Evolutionary conservation across 2,113 vertebrate genomes (phyloP).

Genomic region (Cariama cristata): DNA sequence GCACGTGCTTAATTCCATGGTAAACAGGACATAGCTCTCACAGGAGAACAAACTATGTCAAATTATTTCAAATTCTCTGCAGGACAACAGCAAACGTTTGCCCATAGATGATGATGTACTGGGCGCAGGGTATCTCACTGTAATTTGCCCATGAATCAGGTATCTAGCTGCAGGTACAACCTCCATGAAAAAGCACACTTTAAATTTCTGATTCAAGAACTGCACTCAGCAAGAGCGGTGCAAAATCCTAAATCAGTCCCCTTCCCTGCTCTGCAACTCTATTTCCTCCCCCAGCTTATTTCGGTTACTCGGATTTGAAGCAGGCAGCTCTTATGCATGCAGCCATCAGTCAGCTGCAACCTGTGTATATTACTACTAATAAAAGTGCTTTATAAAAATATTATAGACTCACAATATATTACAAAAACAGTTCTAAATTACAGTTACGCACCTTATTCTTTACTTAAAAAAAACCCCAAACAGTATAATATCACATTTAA

Average conservation of each 20-base stretch:
- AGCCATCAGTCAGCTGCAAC: neutral
- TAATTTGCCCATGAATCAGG: neutral
- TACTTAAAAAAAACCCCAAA: neutral
- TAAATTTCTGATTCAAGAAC: neutral
- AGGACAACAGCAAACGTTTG: neutral
- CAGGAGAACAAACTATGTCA: neutral
- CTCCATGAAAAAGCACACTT: neutral
- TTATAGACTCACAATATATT: neutral
- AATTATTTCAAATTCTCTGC: neutral
- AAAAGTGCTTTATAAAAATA: neutral
- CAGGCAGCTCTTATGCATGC: neutral
- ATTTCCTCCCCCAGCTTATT: neutral
- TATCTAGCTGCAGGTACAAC: neutral
- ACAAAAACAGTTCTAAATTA: neutral
- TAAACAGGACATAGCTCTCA: neutral
- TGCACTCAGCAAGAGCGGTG: neutral
- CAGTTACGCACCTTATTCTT: neutral
- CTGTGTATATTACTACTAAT: neutral
- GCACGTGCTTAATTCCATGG: neutral
- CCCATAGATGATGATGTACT: accelerated
- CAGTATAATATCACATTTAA: neutral
- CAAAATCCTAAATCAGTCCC: neutral
- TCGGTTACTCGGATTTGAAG: neutral
- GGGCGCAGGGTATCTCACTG: neutral
- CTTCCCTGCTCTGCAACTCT: neutral